phyloP scores from a whole-genome alignment of 2,113 vertebrate species.

The Phaethon lepturus region DNA sequence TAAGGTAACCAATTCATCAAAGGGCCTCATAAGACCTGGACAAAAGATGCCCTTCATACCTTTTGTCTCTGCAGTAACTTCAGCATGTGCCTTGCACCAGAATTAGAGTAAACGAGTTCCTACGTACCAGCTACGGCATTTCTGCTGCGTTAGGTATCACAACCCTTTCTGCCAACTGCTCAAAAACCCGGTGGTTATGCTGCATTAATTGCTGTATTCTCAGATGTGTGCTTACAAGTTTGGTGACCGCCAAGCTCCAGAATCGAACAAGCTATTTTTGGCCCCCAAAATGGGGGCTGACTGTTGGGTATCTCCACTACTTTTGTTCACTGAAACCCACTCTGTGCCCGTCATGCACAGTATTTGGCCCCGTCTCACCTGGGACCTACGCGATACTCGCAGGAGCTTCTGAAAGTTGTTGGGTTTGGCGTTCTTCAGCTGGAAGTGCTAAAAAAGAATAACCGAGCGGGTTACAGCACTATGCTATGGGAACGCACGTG shows the following conservation, averaged over 20 bases:
- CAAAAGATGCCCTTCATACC: background rate
- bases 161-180: background rate
- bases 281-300: rapidly evolving
- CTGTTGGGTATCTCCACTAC: background rate
- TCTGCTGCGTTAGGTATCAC: background rate
- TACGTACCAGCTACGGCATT: background rate
- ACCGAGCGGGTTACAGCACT: rapidly evolving
- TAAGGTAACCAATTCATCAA: background rate
- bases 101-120: background rate
- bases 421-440: background rate
- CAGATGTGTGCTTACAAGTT: rapidly evolving
- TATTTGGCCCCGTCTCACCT: background rate
- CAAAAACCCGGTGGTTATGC: background rate
- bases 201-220: background rate
- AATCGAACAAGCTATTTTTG: background rate
- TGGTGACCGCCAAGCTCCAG: background rate
- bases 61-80: background rate
- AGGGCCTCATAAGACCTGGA: background rate
- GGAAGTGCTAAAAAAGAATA: background rate
- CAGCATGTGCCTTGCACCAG: rapidly evolving
- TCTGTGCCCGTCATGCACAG: background rate
- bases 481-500: rapidly evolving
- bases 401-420: background rate
- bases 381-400: rapidly evolving
- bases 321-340: background rate